Evolutionary conservation across 2,113 vertebrate species (phyloP), one percentile per base, ranked within the genome.

Genomic region (Myrmecobius fasciatus): DNA sequence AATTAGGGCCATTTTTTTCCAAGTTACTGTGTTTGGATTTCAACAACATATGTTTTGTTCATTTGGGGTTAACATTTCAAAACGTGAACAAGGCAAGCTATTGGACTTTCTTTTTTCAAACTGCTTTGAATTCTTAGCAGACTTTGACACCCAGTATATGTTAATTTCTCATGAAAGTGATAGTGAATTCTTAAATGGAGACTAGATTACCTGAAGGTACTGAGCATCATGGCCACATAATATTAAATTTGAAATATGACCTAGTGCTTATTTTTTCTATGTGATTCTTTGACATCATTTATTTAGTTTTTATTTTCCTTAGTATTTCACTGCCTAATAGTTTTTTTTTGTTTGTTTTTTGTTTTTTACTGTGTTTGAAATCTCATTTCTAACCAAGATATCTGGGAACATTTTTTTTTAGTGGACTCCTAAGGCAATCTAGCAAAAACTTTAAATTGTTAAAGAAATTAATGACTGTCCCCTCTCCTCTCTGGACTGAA

Each of bases 311-410:
- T 91, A 20, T 25, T 54, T 54, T 54, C 53, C 25, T 25, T 8
- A 54, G 24, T 54, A 54, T 54, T 54, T 54, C 25, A 54, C 17
- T 53, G 46, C 6, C 89, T 94, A 46, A 52, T 83, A 10, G 47
- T n/a, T 46, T 92, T 54, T 52, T 92, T 90, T 28, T 94, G 43
- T 89, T 60, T 28, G 28, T 52, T n/a, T n/a, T n/a, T n/a, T n/a
- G n/a, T 60, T 92, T 89, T 93, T 56, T 56, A 14, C 28, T 89
- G 47, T 92, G 25, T 52, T 91, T 90, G 24, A 93, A 92, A 90
- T 75, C 89, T 91, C 75, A 90, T 89, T 97, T 49, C 67, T 91
- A 48, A 92, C 52, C 93, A 48, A 94, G 25, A 53, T 47, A 89
- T 93, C 90, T 90, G 0, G 53, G 89, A 75, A 4, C 36, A 75